Evolutionary conservation across 2,797 vertebrate species (phyloP).

Genomic region (Tamandua tetradactyla): DNA sequence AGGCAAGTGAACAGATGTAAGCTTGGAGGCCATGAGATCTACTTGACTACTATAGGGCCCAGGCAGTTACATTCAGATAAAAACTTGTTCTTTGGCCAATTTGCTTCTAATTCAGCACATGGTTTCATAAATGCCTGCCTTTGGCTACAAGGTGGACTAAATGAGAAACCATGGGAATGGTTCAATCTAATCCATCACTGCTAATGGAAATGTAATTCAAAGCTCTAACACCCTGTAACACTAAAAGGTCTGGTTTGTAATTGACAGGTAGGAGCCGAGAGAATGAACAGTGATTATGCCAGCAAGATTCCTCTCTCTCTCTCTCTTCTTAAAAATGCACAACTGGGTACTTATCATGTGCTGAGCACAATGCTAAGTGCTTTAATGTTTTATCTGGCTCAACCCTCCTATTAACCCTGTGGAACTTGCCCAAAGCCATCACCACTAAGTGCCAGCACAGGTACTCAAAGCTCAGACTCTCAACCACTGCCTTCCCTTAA

Average conservation of each 20-base stretch:
- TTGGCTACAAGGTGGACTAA: slow-evolving; percentile 50
- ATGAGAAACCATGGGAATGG: slow-evolving; percentile 3
- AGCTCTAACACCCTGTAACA: slow-evolving; percentile 29
- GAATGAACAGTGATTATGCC: slow-evolving; percentile 21
- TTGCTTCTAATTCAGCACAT: not conserved
- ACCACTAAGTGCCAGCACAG: not conserved
- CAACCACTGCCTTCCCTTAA: not conserved
- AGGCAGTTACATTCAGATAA: not conserved
- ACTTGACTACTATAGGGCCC: not conserved
- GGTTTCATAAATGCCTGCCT: slow-evolving; percentile 34
- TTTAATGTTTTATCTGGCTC: slow-evolving; percentile 1
- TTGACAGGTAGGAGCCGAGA: not conserved
- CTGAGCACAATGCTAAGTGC: not conserved
- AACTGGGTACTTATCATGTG: not conserved
- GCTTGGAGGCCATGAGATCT: not conserved
- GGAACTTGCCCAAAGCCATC: not conserved
- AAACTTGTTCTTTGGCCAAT: not conserved
- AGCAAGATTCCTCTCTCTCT: slow-evolving; percentile 34
- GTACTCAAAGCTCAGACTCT: not conserved
- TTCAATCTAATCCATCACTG: slow-evolving; percentile 23
- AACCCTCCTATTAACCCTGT: not conserved
- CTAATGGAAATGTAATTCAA: slow-evolving; percentile 44
- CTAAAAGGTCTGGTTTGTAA: slow-evolving; percentile 36
- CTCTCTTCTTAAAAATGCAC: not conserved
- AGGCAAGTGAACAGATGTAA: not conserved